These are phyloP conservation scores for Aldrovandia affinis DNA, from an alignment of 2,797 vertebrate genomes.

Conservation along the genomic window DNA sequence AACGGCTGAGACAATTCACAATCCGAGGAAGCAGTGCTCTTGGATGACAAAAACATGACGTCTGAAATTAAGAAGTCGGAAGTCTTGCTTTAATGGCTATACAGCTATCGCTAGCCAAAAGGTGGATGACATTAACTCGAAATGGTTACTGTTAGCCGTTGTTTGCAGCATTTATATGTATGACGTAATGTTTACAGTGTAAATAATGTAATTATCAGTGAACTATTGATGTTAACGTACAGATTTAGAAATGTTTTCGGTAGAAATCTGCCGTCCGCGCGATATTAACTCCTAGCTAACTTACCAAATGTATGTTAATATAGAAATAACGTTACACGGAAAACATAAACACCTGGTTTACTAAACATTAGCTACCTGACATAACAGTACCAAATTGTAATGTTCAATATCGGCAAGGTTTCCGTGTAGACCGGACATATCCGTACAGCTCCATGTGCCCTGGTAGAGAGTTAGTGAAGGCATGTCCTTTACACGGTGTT, in stretches of 20 bases:
- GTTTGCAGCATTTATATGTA: neutral
- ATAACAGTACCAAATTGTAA: too few species aligned
- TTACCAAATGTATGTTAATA: too few species aligned
- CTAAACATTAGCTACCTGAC: too few species aligned
- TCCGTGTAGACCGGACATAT: neutral
- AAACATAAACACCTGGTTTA: neutral
- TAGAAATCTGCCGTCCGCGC: too few species aligned
- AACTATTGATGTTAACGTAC: too few species aligned
- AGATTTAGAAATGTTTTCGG: too few species aligned
- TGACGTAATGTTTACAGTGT: neutral
- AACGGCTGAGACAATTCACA: neutral
- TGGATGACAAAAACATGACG: neutral
- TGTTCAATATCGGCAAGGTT: too few species aligned
- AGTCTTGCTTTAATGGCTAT: neutral
- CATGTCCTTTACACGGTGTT: neutral
- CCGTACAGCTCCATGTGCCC: neutral
- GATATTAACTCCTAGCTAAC: neutral
- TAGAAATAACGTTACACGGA: neutral
- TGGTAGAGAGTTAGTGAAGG: neutral
- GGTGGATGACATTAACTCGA: neutral
- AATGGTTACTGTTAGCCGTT: neutral
- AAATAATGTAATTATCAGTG: too few species aligned
- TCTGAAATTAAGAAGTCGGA: constrained; percentile 3
- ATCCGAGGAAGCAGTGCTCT: neutral
- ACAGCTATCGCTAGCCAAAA: neutral